phyloP scores from a whole-genome alignment of 1,140 invertebrate species.

The Eubasilissa regina region DNA sequence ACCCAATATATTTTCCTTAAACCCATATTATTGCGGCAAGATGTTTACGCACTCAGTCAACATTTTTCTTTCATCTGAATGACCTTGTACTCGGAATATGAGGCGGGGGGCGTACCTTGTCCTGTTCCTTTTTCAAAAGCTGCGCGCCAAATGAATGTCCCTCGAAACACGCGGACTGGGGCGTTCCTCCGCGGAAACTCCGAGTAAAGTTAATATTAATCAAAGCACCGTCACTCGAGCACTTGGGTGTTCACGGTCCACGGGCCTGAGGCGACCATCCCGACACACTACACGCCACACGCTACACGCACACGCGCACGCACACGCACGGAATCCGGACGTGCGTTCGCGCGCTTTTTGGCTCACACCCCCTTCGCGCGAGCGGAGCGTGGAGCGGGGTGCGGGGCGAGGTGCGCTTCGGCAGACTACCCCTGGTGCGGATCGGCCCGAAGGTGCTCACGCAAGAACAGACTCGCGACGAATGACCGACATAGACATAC shows the following conservation, averaged over 20 bases:
- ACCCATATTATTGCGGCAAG: constrained; percentile 11
- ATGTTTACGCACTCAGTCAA: neutral
- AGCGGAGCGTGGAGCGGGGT: neutral
- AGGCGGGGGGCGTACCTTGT: constrained; percentile 37
- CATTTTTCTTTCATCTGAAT: neutral
- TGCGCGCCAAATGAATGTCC: constrained; percentile 25
- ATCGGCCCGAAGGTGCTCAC: constrained; percentile 48
- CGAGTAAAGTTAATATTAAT: constrained; percentile 16
- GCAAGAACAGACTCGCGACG: constrained; percentile 56
- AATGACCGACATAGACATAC: constrained; percentile 57
- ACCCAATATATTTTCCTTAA: no score
- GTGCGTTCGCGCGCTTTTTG: constrained; percentile 36
- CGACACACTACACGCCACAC: no score
- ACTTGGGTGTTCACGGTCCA: constrained; percentile 22
- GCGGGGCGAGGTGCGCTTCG: constrained; percentile 19
- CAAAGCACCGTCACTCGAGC: constrained; percentile 36
- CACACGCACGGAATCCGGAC: neutral
- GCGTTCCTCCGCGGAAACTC: neutral
- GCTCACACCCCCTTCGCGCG: constrained; percentile 26
- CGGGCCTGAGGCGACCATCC: neutral
- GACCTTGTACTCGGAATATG: constrained; percentile 29
- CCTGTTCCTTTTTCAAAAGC: constrained; percentile 13
- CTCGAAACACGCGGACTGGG: neutral
- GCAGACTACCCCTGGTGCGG: constrained; percentile 34
- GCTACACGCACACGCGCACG: no score